Evolutionary conservation across 1,140 invertebrate genomes (phyloP).

Genomic region (Drosophila melanica): DNA sequence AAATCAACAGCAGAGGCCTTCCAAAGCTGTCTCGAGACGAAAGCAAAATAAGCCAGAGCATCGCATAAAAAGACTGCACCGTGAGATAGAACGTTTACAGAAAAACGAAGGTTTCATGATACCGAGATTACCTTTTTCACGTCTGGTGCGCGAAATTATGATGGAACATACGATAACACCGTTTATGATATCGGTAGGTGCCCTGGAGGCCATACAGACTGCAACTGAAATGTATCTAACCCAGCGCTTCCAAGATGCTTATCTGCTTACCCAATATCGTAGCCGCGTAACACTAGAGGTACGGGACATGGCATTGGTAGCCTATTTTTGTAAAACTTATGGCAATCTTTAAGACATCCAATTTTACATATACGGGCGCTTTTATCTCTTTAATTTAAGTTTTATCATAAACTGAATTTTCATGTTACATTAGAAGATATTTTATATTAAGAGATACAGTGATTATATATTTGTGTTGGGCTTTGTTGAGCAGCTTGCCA

Average conservation of each 20-base stretch:
- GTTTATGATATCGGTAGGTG: conserved; percentile 85
- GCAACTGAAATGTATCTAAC: conserved; percentile 90
- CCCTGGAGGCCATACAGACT: conserved; percentile 87
- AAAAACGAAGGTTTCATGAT: conserved; percentile 31
- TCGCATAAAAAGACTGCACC: conserved; percentile 1
- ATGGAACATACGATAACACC: not conserved
- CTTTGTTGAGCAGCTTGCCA: no score
- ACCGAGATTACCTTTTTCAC: conserved; percentile 71
- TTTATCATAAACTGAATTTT: not conserved
- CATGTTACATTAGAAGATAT: no score
- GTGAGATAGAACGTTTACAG: conserved; percentile 43
- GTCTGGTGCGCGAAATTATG: conserved; percentile 78
- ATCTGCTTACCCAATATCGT: conserved; percentile 89
- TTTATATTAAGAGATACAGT: no score
- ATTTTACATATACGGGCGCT: not conserved
- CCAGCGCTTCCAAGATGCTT: conserved; percentile 90
- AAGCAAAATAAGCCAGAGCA: conserved; percentile 38
- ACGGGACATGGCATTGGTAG: conserved; percentile 85
- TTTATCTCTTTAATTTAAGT: not conserved
- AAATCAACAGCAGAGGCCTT: not conserved
- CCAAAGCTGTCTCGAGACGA: conserved; percentile 10
- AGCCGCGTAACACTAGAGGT: conserved; percentile 90
- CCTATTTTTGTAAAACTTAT: conserved; percentile 36
- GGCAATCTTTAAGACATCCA: not conserved
- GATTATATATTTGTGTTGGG: no score